These are phyloP conservation scores for Ecliptopera silaceata DNA, from an alignment of 2,888 invertebrate species.

Conservation along the genomic window DNA sequence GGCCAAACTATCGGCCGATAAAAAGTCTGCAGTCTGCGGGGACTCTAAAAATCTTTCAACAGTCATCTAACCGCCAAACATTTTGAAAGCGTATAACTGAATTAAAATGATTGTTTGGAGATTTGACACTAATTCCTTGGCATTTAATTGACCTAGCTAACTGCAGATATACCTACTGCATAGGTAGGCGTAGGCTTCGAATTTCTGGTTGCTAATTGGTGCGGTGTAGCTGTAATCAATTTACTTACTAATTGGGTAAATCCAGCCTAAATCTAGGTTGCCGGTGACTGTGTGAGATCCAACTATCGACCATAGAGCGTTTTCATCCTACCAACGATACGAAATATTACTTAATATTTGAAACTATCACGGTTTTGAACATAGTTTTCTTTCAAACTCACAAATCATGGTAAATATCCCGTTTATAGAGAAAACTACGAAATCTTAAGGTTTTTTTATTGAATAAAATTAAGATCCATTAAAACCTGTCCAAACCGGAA, in stretches of 20 bases:
- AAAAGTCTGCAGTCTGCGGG: no score
- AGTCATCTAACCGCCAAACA: slow-evolving; percentile 12
- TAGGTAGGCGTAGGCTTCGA: slow-evolving; percentile 4
- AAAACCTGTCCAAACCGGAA: not conserved
- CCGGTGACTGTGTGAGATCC: slow-evolving; percentile 6
- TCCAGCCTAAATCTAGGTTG: slow-evolving; percentile 21
- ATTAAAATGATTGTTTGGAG: slow-evolving; percentile 16
- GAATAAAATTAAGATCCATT: no score
- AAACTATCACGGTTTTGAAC: no score
- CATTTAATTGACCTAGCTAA: slow-evolving; percentile 1
- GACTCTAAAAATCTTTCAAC: slow-evolving; percentile 15
- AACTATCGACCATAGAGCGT: slow-evolving; percentile 5
- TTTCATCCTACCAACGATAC: not conserved
- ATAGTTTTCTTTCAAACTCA: no score
- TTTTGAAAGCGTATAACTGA: slow-evolving; percentile 11
- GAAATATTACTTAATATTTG: not conserved
- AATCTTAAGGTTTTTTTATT: no score
- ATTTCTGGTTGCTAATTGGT: slow-evolving; percentile 25
- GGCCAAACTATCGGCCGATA: no score
- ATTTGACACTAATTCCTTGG: slow-evolving; percentile 13
- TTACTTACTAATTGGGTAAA: slow-evolving; percentile 25
- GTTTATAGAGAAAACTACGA: no score
- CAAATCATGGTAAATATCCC: no score
- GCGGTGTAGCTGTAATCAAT: slow-evolving; percentile 26
- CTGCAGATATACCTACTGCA: not conserved